phyloP scores from a whole-genome alignment of 2,113 vertebrate species.

The Reinhardtius hippoglossoides region DNA sequence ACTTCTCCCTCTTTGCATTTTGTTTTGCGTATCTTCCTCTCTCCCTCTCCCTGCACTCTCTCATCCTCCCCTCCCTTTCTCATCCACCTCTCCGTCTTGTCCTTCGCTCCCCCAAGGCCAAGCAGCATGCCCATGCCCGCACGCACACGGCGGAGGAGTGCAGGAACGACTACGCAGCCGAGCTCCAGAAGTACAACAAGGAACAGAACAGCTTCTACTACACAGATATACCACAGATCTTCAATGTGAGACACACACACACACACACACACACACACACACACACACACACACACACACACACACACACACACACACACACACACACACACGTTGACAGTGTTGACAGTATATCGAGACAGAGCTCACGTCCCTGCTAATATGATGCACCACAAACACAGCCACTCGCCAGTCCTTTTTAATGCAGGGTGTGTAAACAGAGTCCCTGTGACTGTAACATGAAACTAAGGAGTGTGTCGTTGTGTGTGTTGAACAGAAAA shows the following conservation, averaged over 20 bases:
- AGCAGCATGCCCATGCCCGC: constrained; percentile 82
- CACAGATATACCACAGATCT: constrained; percentile 85
- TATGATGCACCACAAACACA: not conserved
- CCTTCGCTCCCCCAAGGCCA: constrained; percentile 80
- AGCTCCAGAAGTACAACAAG: constrained; percentile 89
- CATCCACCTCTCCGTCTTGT: not conserved
- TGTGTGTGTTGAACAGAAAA: constrained; percentile 82
- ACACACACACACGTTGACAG: not conserved
- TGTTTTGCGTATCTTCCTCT: constrained; percentile 26
- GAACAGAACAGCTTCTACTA: constrained; percentile 88
- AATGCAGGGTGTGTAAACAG: not conserved
- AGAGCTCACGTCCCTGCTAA: not conserved
- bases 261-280: no score
- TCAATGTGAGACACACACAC: constrained; percentile 81
- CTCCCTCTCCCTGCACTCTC: not conserved
- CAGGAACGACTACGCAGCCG: constrained; percentile 88
- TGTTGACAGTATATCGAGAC: no score
- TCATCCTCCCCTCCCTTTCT: not conserved
- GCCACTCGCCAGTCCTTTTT: not conserved
- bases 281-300: no score
- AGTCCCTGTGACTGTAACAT: not conserved
- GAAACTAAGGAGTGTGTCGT: not conserved
- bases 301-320: no score
- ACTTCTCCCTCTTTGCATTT: constrained; percentile 35
- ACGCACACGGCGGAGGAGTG: constrained; percentile 86